phyloP scores from a whole-genome alignment of 2,797 vertebrate species.

The Adelosebastes latens region DNA sequence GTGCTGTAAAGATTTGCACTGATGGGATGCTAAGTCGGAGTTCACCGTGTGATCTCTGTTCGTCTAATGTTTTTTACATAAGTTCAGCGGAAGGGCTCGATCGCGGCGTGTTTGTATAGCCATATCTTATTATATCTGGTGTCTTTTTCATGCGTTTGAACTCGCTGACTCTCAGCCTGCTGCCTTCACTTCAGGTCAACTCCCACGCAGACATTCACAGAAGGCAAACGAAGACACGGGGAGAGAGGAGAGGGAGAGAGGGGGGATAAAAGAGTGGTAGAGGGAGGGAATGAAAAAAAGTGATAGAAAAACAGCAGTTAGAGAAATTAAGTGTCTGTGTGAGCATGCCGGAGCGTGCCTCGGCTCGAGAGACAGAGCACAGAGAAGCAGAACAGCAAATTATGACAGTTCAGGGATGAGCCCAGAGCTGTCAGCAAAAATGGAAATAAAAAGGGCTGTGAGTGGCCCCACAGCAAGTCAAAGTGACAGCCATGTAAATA shows the following conservation, averaged over 20 bases:
- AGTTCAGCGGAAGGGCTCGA: not conserved
- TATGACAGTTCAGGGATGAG: conserved; percentile 71
- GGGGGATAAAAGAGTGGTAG: not conserved
- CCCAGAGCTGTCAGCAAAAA: conserved; percentile 73
- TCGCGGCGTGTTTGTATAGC: not conserved
- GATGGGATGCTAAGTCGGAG: conserved; percentile 1
- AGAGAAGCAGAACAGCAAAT: conserved; percentile 64
- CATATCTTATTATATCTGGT: not conserved
- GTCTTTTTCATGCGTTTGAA: conserved; percentile 40
- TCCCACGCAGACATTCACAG: conserved; percentile 40
- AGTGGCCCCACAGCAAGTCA: conserved; percentile 58
- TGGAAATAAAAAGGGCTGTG: conserved; percentile 63
- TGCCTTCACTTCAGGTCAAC: conserved; percentile 36
- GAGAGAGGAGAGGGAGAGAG: not conserved
- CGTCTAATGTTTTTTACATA: not conserved
- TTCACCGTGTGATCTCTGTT: conserved; percentile 9
- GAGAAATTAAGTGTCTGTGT: conserved; percentile 31
- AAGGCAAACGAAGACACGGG: not conserved
- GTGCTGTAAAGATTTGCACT: not conserved
- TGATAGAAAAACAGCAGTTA: conserved; percentile 28
- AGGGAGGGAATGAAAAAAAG: conserved; percentile 24
- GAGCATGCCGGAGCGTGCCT: conserved; percentile 25
- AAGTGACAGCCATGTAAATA: conserved; percentile 79
- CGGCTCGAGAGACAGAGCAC: conserved; percentile 39
- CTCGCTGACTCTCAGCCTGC: conserved; percentile 17